A percentile compares a stretch with the other conserved stretches of the same genome.
Evolutionary conservation across 2,113 vertebrate genomes (phyloP).

Genomic region (Periophthalmodon schlosseri): DNA sequence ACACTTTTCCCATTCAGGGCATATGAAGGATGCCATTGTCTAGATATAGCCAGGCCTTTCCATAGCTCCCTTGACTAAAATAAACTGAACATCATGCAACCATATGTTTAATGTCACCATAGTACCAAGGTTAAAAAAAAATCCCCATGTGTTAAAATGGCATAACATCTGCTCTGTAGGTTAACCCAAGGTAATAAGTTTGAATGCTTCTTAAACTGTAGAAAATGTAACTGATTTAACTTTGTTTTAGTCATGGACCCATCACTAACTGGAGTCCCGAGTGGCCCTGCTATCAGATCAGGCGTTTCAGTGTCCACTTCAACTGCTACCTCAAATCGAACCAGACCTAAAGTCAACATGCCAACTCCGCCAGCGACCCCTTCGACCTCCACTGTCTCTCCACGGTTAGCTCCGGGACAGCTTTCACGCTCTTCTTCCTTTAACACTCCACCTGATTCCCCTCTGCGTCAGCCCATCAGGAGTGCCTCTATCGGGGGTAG

Average conservation of each 20-base stretch:
- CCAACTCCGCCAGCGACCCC: slow-evolving; percentile 37
- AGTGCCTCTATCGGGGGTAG: slow-evolving; percentile 63
- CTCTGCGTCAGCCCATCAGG: slow-evolving; percentile 51
- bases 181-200: not conserved
- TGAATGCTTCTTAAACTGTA: not conserved
- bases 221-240: not conserved
- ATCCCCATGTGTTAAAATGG: too few species aligned
- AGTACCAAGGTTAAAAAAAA: not conserved
- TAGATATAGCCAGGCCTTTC: slow-evolving; percentile 47
- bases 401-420: slow-evolving; percentile 24
- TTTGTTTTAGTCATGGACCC: slow-evolving; percentile 66
- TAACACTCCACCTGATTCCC: slow-evolving; percentile 41
- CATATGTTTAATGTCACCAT: not conserved
- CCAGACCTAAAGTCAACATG: slow-evolving; percentile 41
- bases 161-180: not conserved
- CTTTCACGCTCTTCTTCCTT: slow-evolving; percentile 53
- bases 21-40: slow-evolving; percentile 49
- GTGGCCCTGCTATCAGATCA: slow-evolving; percentile 27
- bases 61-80: slow-evolving; percentile 16
- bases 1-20: slow-evolving; percentile 26
- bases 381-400: slow-evolving; percentile 31
- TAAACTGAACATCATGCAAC: slow-evolving; percentile 17
- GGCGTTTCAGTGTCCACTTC: slow-evolving; percentile 27
- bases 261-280: slow-evolving; percentile 17
- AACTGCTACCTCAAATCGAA: slow-evolving; percentile 22